Base-by-base conservation (phyloP, 2,888 invertebrate genomes). In the Pristionchus mayeri region DNA sequence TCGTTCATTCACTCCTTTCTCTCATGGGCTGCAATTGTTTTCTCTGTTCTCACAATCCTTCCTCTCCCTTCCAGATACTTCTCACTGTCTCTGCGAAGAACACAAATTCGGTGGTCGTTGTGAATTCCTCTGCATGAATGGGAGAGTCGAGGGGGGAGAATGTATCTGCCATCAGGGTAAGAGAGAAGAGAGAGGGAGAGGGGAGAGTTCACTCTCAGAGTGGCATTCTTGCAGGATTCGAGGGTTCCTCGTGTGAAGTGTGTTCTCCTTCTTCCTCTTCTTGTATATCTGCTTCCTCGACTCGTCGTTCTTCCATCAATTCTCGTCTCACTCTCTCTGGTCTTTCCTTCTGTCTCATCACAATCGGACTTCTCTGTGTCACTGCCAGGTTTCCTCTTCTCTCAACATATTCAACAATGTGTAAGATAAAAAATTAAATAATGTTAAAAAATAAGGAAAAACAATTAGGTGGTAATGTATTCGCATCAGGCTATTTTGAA, bases 261-360 rank as follows among this genome's bases (percentile, higher is more conserved):
- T 76, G 76, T 76, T 76, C 76, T 27, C 34, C 76, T 27, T 67
- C 67, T 3, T 67, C 67, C 1, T 67, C 67, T 3, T 27, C 37
- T 1, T 67, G 37, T 37, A 18, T 27, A 18, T 7, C 13, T 37
- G 0, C 37, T 18, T 37, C 76, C 13, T 34, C 44, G 9, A 21
- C 7, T 48, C 21, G 76, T 24, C 44, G 82, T 16, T 44, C 82
- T 13, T 82, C 82, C 9, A 82, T 89, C 4, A 89, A 89, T 83
- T 89, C 89, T 24, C 86, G 89, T 21, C 84, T 89, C 37, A 89
- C 89, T 0, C 87, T 89, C 34, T 88, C 88, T 60, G 89, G 89
- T 21, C 87, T 89, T 24, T 88, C 89, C n/a, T 89, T 89, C 84
- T 89, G 89, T 60, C 87, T 89, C 75, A 88, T 89, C 60, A 89